Conservation (phyloP, 2,888 invertebrate genomes). For the Scaptomyza tumidula region DNA sequence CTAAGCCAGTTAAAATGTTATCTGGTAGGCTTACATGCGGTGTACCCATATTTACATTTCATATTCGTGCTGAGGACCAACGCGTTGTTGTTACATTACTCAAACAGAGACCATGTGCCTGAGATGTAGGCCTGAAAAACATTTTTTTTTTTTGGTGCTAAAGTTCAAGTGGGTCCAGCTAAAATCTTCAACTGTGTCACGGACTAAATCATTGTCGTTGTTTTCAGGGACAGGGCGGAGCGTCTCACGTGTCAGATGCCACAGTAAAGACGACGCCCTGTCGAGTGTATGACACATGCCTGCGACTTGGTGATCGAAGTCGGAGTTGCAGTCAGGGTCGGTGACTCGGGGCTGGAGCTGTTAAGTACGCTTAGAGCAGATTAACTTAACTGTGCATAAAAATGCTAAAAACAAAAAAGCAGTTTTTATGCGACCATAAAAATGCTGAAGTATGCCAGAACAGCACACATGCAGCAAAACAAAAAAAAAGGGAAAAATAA, state of each 20-base stretch:
- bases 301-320: conserved; percentile 32
- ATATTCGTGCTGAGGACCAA: conserved; percentile 24
- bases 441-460: conserved; percentile 63
- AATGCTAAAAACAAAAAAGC: conserved; percentile 64
- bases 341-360: conserved; percentile 48
- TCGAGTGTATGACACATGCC: conserved; percentile 75
- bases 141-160: conserved; percentile 10
- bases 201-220: conserved; percentile 46
- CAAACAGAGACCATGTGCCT: conserved; percentile 45
- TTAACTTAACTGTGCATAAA: conserved; percentile 78
- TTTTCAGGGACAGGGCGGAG: conserved; percentile 6
- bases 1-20: too few relatives aligned
- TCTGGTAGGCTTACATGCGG: too few relatives aligned
- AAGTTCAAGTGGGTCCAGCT: conserved; percentile 60
- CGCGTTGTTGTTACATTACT: conserved; percentile 15
- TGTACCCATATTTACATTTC: too few relatives aligned
- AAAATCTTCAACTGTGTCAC: conserved; percentile 56
- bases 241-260: conserved; percentile 71
- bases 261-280: conserved; percentile 28
- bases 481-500: conserved; percentile 6
- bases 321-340: conserved; percentile 17
- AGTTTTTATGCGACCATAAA: conserved; percentile 70
- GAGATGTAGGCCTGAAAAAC: conserved; percentile 30
- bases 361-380: conserved; percentile 76
- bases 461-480: background rate